Evolutionary conservation across 2,113 vertebrate species (phyloP).

Genomic region (Dasyornis broadbenti): DNA sequence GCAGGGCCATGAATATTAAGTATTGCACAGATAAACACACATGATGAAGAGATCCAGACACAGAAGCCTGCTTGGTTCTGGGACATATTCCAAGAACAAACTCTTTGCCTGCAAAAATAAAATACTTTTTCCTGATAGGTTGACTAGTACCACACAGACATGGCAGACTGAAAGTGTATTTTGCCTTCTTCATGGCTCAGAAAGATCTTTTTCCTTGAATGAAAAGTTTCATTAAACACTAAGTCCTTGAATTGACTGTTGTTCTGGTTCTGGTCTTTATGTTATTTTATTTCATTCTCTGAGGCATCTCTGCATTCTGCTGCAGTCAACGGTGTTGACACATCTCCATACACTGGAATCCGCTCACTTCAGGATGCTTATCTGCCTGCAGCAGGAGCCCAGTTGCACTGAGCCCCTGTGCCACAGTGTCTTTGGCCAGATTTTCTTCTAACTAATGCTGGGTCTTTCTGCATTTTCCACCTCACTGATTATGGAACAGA

Average conservation of each 20-base stretch:
- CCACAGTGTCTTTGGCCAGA: not conserved
- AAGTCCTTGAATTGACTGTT: not conserved
- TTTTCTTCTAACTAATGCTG: not conserved
- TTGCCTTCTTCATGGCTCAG: not conserved
- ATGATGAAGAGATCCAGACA: not conserved
- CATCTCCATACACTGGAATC: not conserved
- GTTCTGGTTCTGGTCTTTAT: not conserved
- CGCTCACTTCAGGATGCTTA: not conserved
- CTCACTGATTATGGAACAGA: not conserved
- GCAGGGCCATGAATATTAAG: not conserved
- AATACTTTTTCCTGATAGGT: not conserved
- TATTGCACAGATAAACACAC: not conserved
- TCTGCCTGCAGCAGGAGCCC: not conserved
- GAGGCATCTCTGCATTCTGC: not conserved
- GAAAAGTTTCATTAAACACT: not conserved
- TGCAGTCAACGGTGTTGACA: not conserved
- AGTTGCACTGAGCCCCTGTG: not conserved
- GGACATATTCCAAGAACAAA: not conserved
- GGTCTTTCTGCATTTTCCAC: not conserved
- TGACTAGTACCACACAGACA: not conserved
- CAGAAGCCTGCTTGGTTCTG: not conserved
- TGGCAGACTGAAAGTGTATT: not conserved
- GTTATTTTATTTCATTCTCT: not conserved
- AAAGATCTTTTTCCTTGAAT: not conserved
- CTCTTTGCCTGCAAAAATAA: not conserved